Percentiles rank a stretch among this genome's conserved stretches.
These are phyloP conservation scores for Anoura caudifer DNA, from an alignment of 2,113 vertebrate genomes.

Conservation along the genomic window DNA sequence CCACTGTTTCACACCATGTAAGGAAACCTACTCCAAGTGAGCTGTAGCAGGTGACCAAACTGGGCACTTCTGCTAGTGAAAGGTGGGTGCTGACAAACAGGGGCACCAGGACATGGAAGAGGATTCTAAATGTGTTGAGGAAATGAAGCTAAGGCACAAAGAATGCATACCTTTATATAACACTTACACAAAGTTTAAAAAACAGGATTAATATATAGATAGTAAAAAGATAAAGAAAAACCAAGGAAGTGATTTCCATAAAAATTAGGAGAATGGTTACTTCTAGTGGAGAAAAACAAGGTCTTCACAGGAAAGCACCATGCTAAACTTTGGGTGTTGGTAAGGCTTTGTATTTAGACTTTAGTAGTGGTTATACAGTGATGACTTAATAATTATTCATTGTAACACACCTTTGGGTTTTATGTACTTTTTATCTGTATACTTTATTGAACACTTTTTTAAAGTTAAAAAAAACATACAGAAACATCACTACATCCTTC, in stretches of 20 bases:
- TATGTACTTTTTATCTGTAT: not conserved
- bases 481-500: not conserved
- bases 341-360: not conserved
- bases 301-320: not conserved
- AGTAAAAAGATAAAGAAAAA: not conserved
- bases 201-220: not conserved
- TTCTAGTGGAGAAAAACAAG: not conserved
- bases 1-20: not conserved
- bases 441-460: not conserved
- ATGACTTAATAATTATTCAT: not conserved
- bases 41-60: too few species aligned
- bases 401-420: not conserved
- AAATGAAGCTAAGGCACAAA: not conserved
- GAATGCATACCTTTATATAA: not conserved
- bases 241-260: not conserved
- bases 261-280: not conserved
- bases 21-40: accelerated
- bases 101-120: not conserved
- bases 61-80: not conserved
- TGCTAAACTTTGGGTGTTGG: accelerated
- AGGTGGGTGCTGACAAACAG: not conserved
- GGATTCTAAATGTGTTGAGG: not conserved
- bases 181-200: not conserved
- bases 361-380: not conserved
- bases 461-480: not conserved